Evolutionary conservation across 2,113 vertebrate genomes (phyloP), one percentile per base, ranked within the genome.

Genomic region (Sphyrna mokarran): DNA sequence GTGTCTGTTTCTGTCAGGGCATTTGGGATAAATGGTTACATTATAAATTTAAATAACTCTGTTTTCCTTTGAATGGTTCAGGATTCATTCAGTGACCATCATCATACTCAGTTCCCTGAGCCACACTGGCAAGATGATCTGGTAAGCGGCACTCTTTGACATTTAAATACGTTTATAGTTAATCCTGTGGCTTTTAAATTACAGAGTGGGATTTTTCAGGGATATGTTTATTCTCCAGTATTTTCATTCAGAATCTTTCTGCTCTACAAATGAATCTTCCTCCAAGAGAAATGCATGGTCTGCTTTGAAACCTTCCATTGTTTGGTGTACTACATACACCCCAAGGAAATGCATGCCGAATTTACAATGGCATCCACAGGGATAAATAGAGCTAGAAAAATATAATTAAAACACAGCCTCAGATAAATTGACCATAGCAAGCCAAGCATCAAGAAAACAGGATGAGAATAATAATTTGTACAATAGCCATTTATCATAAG

Each of bases 81-180:
- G 98, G 97, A 98, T 66, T 78, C 68, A 23, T 96, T 96, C 0
- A 94, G 96, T 63, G 97, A 97, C 43, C 80, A 97, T 80, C 96
- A 96, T 96, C 96, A 97, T 48, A 96, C 97, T 96, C 97, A 97
- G 96, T 97, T 96, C 68, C 97, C 97, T n/a, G 97, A 97, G 93
- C 96, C 97, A 87, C 95, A 96, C 11, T 98, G 97, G 97, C 97
- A 97, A 91, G 97, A 98, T 95, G 97, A 98, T 96, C 96, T 97
- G 97, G 98, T 98, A 97, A 98, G 69, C 22, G 43, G 26, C 69
- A 95, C 66, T 33, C 16, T 3, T 69, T 68, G 63, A 10, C 63
- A 14, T 37, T 37, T 43, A 40, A 86, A 3, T 33, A 3, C 18
- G 33, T n/a, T 16, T 16, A 4, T 37, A 20, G 20, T 83, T 22